Percentiles rank a stretch among this genome's conserved stretches.
Evolutionary conservation across 1,140 invertebrate species (phyloP).

Genomic region (Eciton burchellii): DNA sequence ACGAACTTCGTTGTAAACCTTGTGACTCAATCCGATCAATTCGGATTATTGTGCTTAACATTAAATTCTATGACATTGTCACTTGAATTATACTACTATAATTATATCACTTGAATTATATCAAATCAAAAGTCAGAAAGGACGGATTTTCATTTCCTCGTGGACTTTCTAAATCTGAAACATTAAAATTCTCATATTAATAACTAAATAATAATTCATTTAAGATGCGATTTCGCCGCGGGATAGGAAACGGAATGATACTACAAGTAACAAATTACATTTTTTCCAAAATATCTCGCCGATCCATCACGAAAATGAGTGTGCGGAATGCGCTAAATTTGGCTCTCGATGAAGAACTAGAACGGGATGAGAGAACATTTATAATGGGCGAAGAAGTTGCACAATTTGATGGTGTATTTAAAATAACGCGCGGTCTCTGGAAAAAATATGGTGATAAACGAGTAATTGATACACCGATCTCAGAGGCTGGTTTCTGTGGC

Average conservation of each 20-base stretch:
- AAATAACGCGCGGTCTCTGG: conserved; percentile 95
- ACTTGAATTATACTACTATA: no score
- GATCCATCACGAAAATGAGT: conserved; percentile 86
- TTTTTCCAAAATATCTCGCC: background rate
- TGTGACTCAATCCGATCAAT: conserved; percentile 85
- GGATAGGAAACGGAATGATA: background rate
- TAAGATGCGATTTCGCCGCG: conserved; percentile 38
- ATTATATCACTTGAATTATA: conserved; percentile 90
- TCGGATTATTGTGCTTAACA: conserved; percentile 77
- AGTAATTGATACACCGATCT: conserved; percentile 99
- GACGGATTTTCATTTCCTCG: conserved; percentile 88
- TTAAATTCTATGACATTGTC: conserved; percentile 86
- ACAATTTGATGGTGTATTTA: conserved; percentile 98
- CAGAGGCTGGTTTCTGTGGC: conserved; percentile 98
- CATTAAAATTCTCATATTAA: background rate
- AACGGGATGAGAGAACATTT: conserved; percentile 95
- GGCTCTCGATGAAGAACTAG: conserved; percentile 98
- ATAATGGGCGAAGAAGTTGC: conserved; percentile 98
- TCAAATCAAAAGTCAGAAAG: conserved; percentile 85
- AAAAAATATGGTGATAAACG: conserved; percentile 98
- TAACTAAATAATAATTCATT: background rate
- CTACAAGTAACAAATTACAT: background rate
- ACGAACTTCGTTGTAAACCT: conserved; percentile 87
- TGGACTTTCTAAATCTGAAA: conserved; percentile 87
- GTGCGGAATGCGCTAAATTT: conserved; percentile 97